Base-by-base conservation (phyloP, 2,888 invertebrate species). In the Eristalis tenax region DNA sequence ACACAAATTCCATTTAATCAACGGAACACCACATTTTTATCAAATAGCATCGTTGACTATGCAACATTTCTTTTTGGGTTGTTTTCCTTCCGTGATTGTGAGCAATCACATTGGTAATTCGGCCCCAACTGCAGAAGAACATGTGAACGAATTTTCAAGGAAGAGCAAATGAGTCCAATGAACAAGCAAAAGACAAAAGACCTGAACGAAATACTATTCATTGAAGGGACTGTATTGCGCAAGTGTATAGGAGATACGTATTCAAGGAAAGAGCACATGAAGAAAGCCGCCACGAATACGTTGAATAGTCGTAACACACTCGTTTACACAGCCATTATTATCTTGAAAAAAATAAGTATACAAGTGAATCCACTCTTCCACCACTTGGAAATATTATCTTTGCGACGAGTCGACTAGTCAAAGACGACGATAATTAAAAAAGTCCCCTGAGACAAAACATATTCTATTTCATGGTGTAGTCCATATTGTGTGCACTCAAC, bases 281-380 rank as follows among this genome's bases (percentile, higher is more conserved):
- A 65, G 59, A 38, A 35, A 73, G 68, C 68, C 76, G 79, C 79
- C 73, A 73, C 59, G 66, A 79, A 79, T 71, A 59, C 59, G 10
- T 28, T 65, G 2, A 26, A 26, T 43, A 59, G 22, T 68, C 57
- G 23, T 23, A 64, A 40, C 78, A 38, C 56, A 35, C 13, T 23
- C n/a, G 32, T 68, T 38, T 32, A 50, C 69, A 50, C 50, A 4
- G 11, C 10, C 35, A 11, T 11, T 43, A 61, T 38, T 15, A 50
- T 8, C 56, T 22, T n/a, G 10, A n/a, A 40, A 26, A 22, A 13
- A 66, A 40, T 40, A 66, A 32, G n/a, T 22, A 40, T 38, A 38
- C 38, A 38, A 38, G 13, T 38, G 38, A 38, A 38, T 13, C 3
- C 4, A 38, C 38, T 63, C 40, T 28, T 32, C 18, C 43, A 32